Percentiles rank a stretch among this genome's conserved stretches.
phyloP scores from a whole-genome alignment of 2,888 invertebrate species.

The Zygaena filipendulae region DNA sequence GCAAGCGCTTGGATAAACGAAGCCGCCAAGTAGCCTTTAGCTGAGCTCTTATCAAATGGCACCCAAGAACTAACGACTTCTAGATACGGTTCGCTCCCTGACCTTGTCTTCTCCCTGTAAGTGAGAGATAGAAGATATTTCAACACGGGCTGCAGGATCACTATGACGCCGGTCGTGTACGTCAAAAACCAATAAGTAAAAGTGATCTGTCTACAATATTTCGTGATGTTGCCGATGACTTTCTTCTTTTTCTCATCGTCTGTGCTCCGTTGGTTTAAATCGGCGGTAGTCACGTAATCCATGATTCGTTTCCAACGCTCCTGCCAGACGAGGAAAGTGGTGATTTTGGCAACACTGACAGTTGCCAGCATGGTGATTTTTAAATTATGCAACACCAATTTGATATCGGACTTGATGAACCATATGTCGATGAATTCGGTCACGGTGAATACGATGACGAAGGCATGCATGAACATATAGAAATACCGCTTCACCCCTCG shows the following conservation, averaged over 20 bases:
- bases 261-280: constrained; percentile 29
- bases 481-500: constrained; percentile 25
- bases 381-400: constrained; percentile 39
- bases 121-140: constrained; percentile 30
- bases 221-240: constrained; percentile 30
- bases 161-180: constrained; percentile 41
- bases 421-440: constrained; percentile 48
- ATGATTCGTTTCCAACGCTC: constrained; percentile 39
- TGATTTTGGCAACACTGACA: constrained; percentile 40
- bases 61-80: constrained; percentile 55
- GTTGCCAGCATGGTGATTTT: constrained; percentile 50
- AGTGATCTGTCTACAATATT: constrained; percentile 44
- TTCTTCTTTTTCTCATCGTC: constrained; percentile 21
- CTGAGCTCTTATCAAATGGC: constrained; percentile 40
- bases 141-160: constrained; percentile 36
- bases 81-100: constrained; percentile 34
- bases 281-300: constrained; percentile 39
- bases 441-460: constrained; percentile 35
- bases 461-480: constrained; percentile 36
- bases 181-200: constrained; percentile 43
- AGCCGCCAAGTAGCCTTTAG: constrained; percentile 33
- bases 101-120: constrained; percentile 34
- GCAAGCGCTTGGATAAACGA: constrained; percentile 40
- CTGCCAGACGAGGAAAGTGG: constrained; percentile 40
- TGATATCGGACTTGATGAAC: constrained; percentile 43